Conservation (phyloP, 30 jellyfish, hydroid and myxozoan species). For the Chrysaora quinquecirrha region DNA sequence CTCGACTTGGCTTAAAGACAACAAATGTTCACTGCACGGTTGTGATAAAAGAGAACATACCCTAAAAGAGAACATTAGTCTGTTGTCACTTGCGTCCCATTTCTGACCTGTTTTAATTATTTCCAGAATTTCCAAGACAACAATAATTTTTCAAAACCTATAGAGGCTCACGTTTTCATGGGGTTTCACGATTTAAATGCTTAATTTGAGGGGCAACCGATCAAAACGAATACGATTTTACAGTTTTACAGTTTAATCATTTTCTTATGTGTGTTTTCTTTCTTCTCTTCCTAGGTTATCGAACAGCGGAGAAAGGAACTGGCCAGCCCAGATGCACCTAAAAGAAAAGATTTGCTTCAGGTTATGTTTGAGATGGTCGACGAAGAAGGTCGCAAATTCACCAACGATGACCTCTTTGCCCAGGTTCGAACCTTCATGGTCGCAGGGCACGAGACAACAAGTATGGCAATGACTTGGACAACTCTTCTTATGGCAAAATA, state of each 20-base stretch:
- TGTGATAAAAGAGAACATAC: too few species aligned
- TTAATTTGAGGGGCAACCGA: not conserved
- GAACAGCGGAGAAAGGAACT: conserved; percentile 4
- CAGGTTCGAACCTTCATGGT: not conserved
- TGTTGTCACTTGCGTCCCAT: too few species aligned
- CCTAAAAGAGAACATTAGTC: too few species aligned
- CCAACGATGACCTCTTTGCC: not conserved
- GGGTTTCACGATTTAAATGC: not conserved
- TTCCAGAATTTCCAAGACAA: not conserved
- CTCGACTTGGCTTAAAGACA: too few species aligned
- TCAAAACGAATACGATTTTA: not conserved
- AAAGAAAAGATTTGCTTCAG: conserved; percentile 10
- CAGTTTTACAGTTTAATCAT: too few species aligned
- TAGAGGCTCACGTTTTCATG: not conserved
- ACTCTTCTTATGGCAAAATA: not conserved
- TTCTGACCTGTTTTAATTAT: not conserved
- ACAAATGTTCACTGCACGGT: too few species aligned
- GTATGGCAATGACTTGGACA: conserved; percentile 26
- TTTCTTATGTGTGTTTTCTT: not conserved
- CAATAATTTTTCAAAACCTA: not conserved
- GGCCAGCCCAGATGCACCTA: not conserved
- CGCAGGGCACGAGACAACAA: conserved; percentile 22
- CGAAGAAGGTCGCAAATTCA: not conserved
- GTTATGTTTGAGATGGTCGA: not conserved
- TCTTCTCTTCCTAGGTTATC: not conserved